Base-by-base conservation (phyloP, 1,140 invertebrate genomes). In the Cotesia typhae region DNA sequence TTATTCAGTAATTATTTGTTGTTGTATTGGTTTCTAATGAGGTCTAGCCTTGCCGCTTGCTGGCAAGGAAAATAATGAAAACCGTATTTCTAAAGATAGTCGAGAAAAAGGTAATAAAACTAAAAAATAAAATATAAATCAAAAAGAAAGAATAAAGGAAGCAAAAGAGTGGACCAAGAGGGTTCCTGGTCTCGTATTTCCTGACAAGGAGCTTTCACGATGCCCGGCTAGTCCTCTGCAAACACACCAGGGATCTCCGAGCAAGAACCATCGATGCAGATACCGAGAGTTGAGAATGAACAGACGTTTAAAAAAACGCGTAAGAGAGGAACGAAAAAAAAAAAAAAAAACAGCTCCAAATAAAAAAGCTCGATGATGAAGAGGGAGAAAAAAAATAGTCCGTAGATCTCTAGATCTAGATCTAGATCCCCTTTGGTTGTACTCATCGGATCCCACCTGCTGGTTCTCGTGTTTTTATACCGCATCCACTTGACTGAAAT, bases 201-300 rank as follows among this genome's bases (percentile, higher is more conserved):
- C 64, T 75, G 73, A 75, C 74, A 75, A 75, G 74, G 73, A 67
- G 71, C 71, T 73, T 75, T 75, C 74, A 73, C 74, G 74, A 71
- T 75, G 70, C 70, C 63, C 70, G 74, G 73, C 71, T 71, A 57
- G 74, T 68, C 71, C 74, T 75, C 71, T 61, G 63, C 74, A 75
- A 75, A 75, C 68, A 69, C 41, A 55, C 63, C 12, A 36, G 67
- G 51, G 67, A 57, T 20, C 28, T 28, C 28, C 28, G 28, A 9
- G 59, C 64, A 37, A 12, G 64, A 66, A 17, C 37, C 67, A 61
- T 60, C 14, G 51, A 61, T 60, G 55, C 53, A 68, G 51, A 52
- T 55, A 57, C 9, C 12, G 52, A 37, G 52, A 37, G 51, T 68
- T 68, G 17, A 68, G 66, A 38, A 20, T 28, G 51, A 68, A 68